These are phyloP conservation scores for Styela plicata DNA, from an alignment of 23 tunicate genomes.

Conservation along the genomic window DNA sequence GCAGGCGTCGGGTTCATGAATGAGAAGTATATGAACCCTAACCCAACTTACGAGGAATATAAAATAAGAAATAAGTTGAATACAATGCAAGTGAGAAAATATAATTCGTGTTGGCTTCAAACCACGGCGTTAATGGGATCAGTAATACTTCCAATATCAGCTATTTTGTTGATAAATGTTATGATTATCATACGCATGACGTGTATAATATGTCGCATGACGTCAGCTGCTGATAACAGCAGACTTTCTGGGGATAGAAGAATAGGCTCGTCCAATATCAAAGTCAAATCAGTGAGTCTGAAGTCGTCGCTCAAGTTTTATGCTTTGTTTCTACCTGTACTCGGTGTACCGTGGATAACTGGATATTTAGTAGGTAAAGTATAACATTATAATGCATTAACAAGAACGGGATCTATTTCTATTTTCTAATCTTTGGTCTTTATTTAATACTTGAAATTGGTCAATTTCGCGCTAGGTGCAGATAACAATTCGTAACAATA, in stretches of 20 bases:
- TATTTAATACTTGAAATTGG: no score
- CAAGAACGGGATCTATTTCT: not conserved
- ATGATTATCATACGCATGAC: slow-evolving; percentile 1
- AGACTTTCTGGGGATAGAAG: not conserved
- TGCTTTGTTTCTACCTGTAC: slow-evolving; percentile 13
- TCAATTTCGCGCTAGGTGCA: no score
- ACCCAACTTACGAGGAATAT: not conserved
- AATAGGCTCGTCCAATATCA: not conserved
- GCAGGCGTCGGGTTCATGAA: slow-evolving; percentile 11
- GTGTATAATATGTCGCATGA: not conserved
- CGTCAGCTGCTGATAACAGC: not conserved
- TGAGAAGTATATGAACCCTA: slow-evolving; percentile 28
- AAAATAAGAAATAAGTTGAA: not conserved
- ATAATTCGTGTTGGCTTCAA: slow-evolving; percentile 19
- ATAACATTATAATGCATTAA: not conserved
- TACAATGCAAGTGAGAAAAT: not conserved
- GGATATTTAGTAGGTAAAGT: slow-evolving; percentile 15
- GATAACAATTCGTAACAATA: no score
- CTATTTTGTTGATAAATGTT: not conserved
- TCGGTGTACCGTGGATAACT: slow-evolving; percentile 24
- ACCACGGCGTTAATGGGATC: slow-evolving; percentile 7
- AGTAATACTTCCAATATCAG: slow-evolving; percentile 14
- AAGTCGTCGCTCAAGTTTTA: not conserved
- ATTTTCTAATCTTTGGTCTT: no score
- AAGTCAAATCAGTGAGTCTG: not conserved